Percentiles rank a stretch among this genome's conserved stretches.
Evolutionary conservation across 2,888 invertebrate genomes (phyloP).

Genomic region (Lepidochitona cinerea): DNA sequence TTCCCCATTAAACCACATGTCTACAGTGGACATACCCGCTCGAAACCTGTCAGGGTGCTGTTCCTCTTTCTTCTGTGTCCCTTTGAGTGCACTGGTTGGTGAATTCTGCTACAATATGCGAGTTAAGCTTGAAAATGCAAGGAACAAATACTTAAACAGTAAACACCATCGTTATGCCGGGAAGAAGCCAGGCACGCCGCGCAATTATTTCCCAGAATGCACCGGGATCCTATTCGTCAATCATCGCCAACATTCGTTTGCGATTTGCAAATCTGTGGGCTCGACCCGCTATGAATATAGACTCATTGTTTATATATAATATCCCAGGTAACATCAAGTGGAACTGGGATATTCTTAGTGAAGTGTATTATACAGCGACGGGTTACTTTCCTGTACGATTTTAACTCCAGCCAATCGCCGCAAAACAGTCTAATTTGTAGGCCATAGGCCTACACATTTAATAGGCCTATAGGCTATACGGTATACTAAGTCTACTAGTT

Average conservation of each 20-base stretch:
- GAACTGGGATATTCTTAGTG: too few relatives aligned
- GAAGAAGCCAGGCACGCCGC: slow-evolving; percentile 34
- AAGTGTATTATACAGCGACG: too few relatives aligned
- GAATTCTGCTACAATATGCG: background rate
- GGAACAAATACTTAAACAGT: background rate
- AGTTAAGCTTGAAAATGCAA: background rate
- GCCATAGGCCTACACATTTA: too few relatives aligned
- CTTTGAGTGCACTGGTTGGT: background rate
- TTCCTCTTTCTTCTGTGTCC: background rate
- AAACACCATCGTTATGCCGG: slow-evolving; percentile 3
- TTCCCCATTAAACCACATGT: slow-evolving; percentile 9
- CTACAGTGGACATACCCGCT: background rate
- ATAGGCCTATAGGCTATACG: too few relatives aligned
- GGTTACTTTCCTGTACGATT: too few relatives aligned
- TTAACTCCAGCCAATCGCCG: too few relatives aligned
- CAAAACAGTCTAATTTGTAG: too few relatives aligned
- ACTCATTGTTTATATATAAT: too few relatives aligned
- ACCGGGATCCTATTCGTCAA: slow-evolving; percentile 3
- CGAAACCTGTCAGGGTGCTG: background rate
- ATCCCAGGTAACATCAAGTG: too few relatives aligned
- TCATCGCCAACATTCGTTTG: background rate
- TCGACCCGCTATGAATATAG: too few relatives aligned
- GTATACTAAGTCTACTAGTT: too few relatives aligned
- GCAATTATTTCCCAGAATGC: slow-evolving; percentile 39
- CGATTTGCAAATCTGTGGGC: too few relatives aligned